phyloP scores from a whole-genome alignment of 1,140 invertebrate genomes.

The Dendrolimus kikuchii region DNA sequence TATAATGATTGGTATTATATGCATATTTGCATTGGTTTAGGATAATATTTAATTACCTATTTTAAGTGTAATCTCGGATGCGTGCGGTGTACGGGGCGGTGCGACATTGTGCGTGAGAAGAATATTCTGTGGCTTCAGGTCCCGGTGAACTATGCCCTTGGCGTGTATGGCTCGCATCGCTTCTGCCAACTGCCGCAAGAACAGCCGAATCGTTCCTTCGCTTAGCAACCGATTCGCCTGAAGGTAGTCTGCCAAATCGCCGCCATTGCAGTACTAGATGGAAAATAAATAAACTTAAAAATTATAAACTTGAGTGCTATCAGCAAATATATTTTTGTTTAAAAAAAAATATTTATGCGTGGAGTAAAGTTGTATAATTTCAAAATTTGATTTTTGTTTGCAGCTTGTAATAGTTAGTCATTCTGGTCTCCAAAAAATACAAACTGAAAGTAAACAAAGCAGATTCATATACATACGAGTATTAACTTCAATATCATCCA shows the following conservation, averaged over 20 bases:
- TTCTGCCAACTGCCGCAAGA: conserved; percentile 95
- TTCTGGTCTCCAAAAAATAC: not conserved
- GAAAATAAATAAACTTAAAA: conserved; percentile 12
- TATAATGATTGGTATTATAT: too few species aligned
- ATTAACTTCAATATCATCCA: too few species aligned
- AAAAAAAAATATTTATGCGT: too few species aligned
- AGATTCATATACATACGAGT: too few species aligned
- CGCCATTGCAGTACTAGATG: conserved; percentile 96
- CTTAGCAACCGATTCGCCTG: conserved; percentile 92
- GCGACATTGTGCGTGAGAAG: conserved; percentile 87
- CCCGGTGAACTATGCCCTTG: conserved; percentile 98
- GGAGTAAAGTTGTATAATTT: too few species aligned
- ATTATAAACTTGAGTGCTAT: not conserved
- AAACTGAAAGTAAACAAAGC: not conserved
- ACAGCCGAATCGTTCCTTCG: conserved; percentile 96
- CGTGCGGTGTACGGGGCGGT: conserved; percentile 81
- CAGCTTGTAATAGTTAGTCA: too few species aligned
- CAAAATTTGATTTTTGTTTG: too few species aligned
- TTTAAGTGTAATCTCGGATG: conserved; percentile 95
- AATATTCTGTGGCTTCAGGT: conserved; percentile 99
- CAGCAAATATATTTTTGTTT: too few species aligned
- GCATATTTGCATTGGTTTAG: too few species aligned
- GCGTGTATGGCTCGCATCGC: conserved; percentile 97
- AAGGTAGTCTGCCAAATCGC: conserved; percentile 98
- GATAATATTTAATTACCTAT: conserved; percentile 78